These are phyloP conservation scores for Chlamydotis undulata DNA, from an alignment of 2,113 vertebrate species.

Conservation along the genomic window DNA sequence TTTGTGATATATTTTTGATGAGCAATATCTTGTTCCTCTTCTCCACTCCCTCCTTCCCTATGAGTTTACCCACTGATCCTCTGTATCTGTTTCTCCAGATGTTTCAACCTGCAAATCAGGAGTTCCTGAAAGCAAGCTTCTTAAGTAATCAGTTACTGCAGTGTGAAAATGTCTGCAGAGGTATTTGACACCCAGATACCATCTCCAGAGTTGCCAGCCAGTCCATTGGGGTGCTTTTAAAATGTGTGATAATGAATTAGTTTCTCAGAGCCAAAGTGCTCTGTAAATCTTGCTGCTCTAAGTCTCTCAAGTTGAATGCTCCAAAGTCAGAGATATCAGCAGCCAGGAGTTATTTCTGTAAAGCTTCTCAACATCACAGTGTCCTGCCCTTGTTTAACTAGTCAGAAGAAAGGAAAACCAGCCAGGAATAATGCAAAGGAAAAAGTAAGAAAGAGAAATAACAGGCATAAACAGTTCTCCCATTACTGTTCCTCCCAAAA, in stretches of 20 bases:
- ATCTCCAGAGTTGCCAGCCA: not conserved
- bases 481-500: not conserved
- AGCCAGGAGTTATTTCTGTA: not conserved
- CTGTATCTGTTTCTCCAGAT: not conserved
- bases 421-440: not conserved
- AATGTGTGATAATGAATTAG: not conserved
- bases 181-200: not conserved
- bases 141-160: not conserved
- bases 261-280: accelerated
- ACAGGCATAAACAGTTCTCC: not conserved
- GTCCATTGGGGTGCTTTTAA: not conserved
- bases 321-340: not conserved
- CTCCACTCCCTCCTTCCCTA: not conserved
- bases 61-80: not conserved
- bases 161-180: not conserved
- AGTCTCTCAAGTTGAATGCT: not conserved
- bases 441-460: not conserved
- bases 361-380: not conserved
- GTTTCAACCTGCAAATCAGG: not conserved
- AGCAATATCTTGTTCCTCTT: not conserved
- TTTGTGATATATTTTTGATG: not conserved
- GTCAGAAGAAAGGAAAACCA: not conserved
- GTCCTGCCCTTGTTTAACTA: not conserved
- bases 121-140: not conserved
- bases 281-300: not conserved